Conservation (phyloP, 1,140 invertebrate genomes). For the Micrasema minimum region DNA sequence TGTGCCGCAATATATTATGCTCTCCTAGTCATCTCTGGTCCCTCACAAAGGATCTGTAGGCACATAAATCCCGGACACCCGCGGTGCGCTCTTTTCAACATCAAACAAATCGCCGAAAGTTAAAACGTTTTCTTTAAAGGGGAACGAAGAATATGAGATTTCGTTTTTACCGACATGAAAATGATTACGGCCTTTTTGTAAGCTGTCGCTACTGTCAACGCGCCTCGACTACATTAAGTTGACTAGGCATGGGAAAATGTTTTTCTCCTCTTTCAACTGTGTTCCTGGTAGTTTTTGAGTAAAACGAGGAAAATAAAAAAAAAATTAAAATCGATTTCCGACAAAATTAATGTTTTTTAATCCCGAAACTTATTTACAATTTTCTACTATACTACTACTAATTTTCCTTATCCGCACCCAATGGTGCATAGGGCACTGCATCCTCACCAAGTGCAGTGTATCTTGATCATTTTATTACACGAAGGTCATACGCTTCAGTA, state of each 20-base stretch:
- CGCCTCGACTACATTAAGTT: neutral
- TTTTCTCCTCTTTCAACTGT: neutral
- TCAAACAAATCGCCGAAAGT: neutral
- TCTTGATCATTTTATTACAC: too few species aligned
- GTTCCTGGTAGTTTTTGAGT: neutral
- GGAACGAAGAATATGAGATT: neutral
- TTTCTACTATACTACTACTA: too few species aligned
- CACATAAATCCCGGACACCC: slow-evolving; percentile 41
- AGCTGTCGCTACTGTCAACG: neutral
- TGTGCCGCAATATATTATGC: slow-evolving; percentile 25
- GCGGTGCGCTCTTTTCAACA: neutral
- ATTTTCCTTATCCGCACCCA: too few species aligned
- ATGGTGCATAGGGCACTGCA: too few species aligned
- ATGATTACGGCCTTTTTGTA: neutral
- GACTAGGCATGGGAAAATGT: neutral
- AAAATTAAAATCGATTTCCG: too few species aligned
- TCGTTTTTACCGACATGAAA: neutral
- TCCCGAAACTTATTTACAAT: too few species aligned
- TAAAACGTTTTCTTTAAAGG: neutral
- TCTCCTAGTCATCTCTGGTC: slow-evolving; percentile 30
- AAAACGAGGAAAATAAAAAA: too few species aligned
- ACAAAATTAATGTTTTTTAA: too few species aligned
- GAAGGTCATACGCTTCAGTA: too few species aligned
- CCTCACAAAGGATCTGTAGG: slow-evolving; percentile 44
- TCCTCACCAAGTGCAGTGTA: too few species aligned